A percentile compares a stretch with the other conserved stretches of the same genome.
These are phyloP conservation scores for Amiota communis DNA, from an alignment of 2,888 invertebrate genomes.

Conservation along the genomic window DNA sequence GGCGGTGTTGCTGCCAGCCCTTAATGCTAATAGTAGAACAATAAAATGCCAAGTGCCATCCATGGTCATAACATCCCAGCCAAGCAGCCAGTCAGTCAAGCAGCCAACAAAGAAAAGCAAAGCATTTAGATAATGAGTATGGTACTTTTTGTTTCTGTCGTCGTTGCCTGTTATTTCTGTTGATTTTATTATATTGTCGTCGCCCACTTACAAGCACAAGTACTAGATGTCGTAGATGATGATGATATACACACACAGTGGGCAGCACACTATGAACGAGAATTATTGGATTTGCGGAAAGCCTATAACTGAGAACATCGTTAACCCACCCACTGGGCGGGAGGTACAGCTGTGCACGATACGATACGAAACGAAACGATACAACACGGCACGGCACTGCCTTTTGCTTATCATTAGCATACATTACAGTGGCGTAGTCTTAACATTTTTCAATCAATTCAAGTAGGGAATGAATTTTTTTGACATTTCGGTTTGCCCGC, in stretches of 20 bases:
- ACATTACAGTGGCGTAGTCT: slow-evolving; percentile 47
- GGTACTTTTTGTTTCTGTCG: not conserved
- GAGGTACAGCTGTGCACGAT: slow-evolving; percentile 39
- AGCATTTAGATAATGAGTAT: slow-evolving; percentile 26
- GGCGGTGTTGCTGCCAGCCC: slow-evolving; percentile 16
- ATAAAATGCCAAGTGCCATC: slow-evolving; percentile 6
- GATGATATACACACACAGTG: not conserved
- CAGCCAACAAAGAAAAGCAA: slow-evolving; percentile 12
- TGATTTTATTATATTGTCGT: slow-evolving; percentile 12
- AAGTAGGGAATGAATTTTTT: too few species aligned
- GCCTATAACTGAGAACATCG: slow-evolving; percentile 44
- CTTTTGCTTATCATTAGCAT: slow-evolving; percentile 38
- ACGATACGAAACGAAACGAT: too few species aligned
- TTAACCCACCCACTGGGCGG: slow-evolving; percentile 57
- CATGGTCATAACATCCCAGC: not conserved
- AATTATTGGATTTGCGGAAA: slow-evolving; percentile 50
- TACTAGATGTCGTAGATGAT: not conserved
- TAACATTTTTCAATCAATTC: too few species aligned
- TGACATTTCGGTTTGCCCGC: too few species aligned
- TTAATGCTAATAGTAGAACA: slow-evolving; percentile 14
- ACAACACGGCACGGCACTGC: not conserved
- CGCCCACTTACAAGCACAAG: slow-evolving; percentile 40
- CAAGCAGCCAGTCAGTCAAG: not conserved
- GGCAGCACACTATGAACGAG: slow-evolving; percentile 28
- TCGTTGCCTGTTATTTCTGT: too few species aligned